Evolutionary conservation across 2,888 invertebrate species (phyloP).

Genomic region (Octonoba sinensis): DNA sequence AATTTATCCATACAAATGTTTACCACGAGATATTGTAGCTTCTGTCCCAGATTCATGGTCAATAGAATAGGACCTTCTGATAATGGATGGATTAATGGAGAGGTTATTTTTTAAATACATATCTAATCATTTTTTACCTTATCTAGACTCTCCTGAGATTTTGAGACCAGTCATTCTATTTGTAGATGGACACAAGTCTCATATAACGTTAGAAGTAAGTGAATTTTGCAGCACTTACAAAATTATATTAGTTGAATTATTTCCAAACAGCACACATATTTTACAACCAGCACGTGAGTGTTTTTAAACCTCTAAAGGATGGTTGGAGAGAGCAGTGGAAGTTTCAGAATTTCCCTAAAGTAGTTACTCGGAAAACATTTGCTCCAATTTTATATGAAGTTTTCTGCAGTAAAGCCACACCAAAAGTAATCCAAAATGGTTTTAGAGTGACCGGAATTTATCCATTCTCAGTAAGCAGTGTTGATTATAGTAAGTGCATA

Average conservation of each 20-base stretch:
- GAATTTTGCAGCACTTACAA: constrained; percentile 1
- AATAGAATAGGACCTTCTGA: constrained; percentile 13
- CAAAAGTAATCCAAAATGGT: background rate
- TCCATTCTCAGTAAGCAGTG: background rate
- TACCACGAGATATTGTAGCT: constrained; percentile 2
- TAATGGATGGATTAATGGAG: constrained; percentile 10
- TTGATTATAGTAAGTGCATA: constrained; percentile 1
- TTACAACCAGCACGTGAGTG: background rate
- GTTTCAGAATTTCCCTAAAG: constrained; percentile 1
- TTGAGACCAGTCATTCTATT: constrained; percentile 1
- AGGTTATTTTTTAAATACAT: constrained; percentile 6
- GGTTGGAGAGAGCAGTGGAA: constrained; percentile 1
- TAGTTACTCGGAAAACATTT: background rate
- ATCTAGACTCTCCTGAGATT: background rate
- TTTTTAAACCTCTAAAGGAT: constrained; percentile 1
- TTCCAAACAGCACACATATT: constrained; percentile 1
- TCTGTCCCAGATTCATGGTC: constrained; percentile 3
- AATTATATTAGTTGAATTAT: no score
- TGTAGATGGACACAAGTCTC: background rate
- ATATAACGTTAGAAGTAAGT: background rate
- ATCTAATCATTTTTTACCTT: constrained; percentile 2
- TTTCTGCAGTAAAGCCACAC: constrained; percentile 1
- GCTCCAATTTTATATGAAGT: constrained; percentile 1
- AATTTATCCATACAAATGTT: constrained; percentile 6
- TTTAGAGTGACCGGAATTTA: constrained; percentile 1